Conservation (phyloP, 2,888 invertebrate species). For the Troides oblongomaculatus region DNA sequence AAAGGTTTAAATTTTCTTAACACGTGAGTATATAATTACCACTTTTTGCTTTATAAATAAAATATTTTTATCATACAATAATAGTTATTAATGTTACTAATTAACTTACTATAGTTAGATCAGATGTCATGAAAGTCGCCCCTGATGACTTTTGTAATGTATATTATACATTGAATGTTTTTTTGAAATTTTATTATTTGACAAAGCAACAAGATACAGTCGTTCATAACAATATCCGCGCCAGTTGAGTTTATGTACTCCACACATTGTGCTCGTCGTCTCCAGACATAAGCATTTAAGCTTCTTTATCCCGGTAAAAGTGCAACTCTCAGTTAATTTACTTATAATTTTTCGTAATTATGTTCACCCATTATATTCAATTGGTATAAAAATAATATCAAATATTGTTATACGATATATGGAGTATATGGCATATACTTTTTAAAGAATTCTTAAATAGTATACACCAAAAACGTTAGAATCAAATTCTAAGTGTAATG, state of each 20-base stretch:
- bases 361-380: constrained; percentile 2
- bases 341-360: constrained; percentile 6
- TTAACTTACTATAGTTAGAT: constrained; percentile 4
- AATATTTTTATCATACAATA: neutral
- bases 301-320: no score
- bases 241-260: no score
- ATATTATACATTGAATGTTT: no score
- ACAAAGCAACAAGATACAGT: no score
- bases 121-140: constrained; percentile 29
- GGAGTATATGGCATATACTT: constrained; percentile 14
- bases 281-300: no score
- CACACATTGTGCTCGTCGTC: no score
- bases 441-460: constrained; percentile 2
- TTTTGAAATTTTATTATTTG: no score
- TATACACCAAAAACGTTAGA: constrained; percentile 8
- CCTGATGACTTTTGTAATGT: constrained; percentile 1
- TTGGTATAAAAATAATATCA: constrained; percentile 29
- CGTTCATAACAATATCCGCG: no score
- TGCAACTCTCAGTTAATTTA: no score
- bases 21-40: neutral
- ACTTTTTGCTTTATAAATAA: neutral
- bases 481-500: constrained; percentile 7
- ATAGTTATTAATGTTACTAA: neutral
- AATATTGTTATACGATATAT: constrained; percentile 11
- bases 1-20: neutral